A percentile compares a stretch with the other conserved stretches of the same genome.
Evolutionary conservation across 35 echinoderm and acorn worm genomes (phyloP).

Genomic region (Diadema setosum): DNA sequence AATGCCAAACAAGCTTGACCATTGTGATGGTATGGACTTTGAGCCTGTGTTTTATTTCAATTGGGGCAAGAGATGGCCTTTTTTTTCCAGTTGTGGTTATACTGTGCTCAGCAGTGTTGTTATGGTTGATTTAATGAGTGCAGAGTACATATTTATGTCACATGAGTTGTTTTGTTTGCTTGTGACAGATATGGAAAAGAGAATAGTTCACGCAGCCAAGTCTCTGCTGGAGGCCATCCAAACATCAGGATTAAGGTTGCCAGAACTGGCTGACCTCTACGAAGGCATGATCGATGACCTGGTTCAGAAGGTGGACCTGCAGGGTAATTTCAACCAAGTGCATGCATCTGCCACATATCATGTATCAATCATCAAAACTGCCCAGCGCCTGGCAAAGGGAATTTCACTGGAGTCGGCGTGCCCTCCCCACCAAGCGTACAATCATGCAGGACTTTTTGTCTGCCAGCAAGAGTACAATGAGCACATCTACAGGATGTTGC

Average conservation of each 20-base stretch:
- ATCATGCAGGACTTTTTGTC: conserved; percentile 3
- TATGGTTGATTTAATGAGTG: no score
- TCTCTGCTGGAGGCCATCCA: not conserved
- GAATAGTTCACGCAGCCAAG: not conserved
- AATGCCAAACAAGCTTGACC: no score
- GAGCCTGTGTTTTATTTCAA: no score
- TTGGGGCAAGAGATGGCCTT: no score
- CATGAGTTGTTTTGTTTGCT: not conserved
- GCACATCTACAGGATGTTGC: not conserved
- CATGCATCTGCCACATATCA: not conserved
- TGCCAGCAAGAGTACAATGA: conserved; percentile 29
- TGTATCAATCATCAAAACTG: not conserved
- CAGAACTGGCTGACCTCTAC: not conserved
- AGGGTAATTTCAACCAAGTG: not conserved
- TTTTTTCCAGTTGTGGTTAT: no score
- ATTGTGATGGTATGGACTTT: no score
- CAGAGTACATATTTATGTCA: not conserved
- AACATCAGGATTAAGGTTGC: not conserved
- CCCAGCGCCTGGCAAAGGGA: not conserved
- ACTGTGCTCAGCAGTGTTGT: no score
- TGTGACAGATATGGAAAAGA: not conserved
- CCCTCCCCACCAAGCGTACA: conserved; percentile 7
- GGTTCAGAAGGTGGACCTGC: not conserved
- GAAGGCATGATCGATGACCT: not conserved
- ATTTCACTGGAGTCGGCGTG: not conserved